A percentile compares a stretch with the other conserved stretches of the same genome.
Conservation (phyloP, 2,113 vertebrate genomes). For the Phylloscopus trochilus region DNA sequence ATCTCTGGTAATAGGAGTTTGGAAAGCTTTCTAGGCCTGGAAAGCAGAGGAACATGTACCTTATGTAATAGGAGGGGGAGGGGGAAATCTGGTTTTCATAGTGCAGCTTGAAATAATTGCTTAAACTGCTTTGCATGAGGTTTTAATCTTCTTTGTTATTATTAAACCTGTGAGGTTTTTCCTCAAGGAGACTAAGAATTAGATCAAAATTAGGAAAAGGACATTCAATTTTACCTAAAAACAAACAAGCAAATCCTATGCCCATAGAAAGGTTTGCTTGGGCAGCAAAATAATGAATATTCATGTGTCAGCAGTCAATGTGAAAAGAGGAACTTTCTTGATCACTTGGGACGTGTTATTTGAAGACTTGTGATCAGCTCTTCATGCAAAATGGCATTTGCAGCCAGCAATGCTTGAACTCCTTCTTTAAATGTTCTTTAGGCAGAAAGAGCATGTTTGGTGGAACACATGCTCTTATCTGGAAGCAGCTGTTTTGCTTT, state of each 20-base stretch:
- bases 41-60: neutral
- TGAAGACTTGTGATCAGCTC: neutral
- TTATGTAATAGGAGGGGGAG: neutral
- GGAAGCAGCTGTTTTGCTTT: neutral
- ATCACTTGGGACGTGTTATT: neutral
- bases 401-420: neutral
- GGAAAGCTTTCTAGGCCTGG: neutral
- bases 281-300: neutral
- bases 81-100: neutral
- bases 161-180: neutral
- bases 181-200: neutral
- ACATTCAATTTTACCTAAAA: neutral
- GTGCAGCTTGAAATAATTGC: constrained; percentile 9
- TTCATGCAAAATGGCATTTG: neutral
- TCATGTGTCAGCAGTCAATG: neutral
- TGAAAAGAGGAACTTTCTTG: neutral
- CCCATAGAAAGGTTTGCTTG: neutral
- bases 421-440: neutral
- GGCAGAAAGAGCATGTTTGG: neutral
- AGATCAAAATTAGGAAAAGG: neutral
- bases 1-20: neutral
- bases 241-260: neutral
- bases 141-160: neutral
- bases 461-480: neutral
- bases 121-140: constrained; percentile 23